Evolutionary conservation across 2,113 vertebrate species (phyloP), one percentile per base, ranked within the genome.

Genomic region (Leptobrachium ailaonicum): DNA sequence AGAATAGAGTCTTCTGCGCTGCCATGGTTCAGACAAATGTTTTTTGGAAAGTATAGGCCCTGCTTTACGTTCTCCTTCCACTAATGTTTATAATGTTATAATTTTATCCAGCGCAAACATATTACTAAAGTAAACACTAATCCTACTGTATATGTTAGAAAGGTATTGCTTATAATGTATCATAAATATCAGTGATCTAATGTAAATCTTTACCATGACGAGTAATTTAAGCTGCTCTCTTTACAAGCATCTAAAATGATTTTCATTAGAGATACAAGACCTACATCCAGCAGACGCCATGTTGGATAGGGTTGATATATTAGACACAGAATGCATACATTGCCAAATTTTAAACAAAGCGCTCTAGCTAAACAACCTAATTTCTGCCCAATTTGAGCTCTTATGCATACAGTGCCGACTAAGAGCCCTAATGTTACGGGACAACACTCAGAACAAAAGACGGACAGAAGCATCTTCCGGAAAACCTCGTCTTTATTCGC

Each of bases 21-120:
- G 13, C 20, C 42, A 45, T 68, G 50, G 7, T 50, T 75, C 40
- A 42, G 12, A 68, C 41, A 12, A 50, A 69, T 41, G 64, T 64
- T 68, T 43, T 32, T 47, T 53, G 70, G 47, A 7, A 54, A 72
- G n/a, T 41, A 20, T 10, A 43, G 41, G 53, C 20, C 56, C 66
- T 81, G 79, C 41, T 75, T 81, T 69, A 62, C 75, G 72, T 81
- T 54, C 43, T 71, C 5, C 40, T 45, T 45, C 54, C 47, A 69
- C 44, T 60, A 81, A 73, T 69, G 72, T 81, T 81, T 81, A 81
- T 58, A 81, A 68, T 56, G 44, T 75, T 11, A 75, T 75, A 53
- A 81, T 81, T 74, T 75, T 41, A 63, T 44, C n/a, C 72, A 45
- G 45, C 41, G 66, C 78, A 80, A 80, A 74, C 78, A 81, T 81